Conservation (phyloP, 2,113 vertebrate species). For the Lutjanus erythropterus region DNA sequence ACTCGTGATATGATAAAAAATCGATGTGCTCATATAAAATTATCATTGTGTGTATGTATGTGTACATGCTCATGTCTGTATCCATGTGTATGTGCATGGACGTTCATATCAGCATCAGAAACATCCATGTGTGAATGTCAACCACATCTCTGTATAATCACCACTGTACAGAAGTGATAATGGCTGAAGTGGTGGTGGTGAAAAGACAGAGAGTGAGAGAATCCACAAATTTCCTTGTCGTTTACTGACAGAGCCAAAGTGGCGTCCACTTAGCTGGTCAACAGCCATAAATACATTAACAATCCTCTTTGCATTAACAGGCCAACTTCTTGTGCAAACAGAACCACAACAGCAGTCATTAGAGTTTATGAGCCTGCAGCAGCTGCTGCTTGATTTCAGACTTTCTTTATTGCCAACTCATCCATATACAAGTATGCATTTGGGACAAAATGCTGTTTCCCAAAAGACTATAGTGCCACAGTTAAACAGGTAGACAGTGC, state of each 20-base stretch:
- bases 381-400: constrained; percentile 33
- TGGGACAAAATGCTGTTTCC: no score
- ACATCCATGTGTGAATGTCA: constrained; percentile 11
- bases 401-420: no score
- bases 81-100: background rate
- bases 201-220: constrained; percentile 43
- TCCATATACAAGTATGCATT: no score
- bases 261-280: constrained; percentile 71
- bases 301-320: constrained; percentile 62
- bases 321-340: constrained; percentile 47
- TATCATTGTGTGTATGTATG: background rate
- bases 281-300: constrained; percentile 78
- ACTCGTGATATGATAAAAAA: constrained; percentile 49
- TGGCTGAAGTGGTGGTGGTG: constrained; percentile 33
- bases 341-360: constrained; percentile 68
- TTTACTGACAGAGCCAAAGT: constrained; percentile 66
- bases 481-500: no score
- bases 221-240: constrained; percentile 54
- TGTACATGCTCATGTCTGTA: background rate
- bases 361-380: constrained; percentile 40
- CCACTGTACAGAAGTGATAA: constrained; percentile 37
- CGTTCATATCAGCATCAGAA: constrained; percentile 27
- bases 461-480: no score
- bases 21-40: constrained; percentile 55
- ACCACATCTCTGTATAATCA: constrained; percentile 23